Percentiles rank a stretch among this genome's conserved stretches.
phyloP scores from a whole-genome alignment of 2,888 invertebrate species.

The Aethes cnicana region DNA sequence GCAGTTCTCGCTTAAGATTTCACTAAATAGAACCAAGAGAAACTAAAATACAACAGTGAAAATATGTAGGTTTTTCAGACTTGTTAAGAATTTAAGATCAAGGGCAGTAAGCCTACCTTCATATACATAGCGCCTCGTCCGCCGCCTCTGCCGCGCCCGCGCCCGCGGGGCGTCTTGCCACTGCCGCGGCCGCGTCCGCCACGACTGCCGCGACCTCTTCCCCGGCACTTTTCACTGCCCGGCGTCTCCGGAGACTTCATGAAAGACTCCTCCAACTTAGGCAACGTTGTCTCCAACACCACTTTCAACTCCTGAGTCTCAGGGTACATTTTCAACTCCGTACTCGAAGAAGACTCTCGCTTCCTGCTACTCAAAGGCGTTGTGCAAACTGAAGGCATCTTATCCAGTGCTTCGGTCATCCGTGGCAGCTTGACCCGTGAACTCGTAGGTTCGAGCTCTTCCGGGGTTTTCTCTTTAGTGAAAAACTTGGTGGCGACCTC shows the following conservation, averaged over 20 bases:
- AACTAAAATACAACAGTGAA: too few relatives aligned
- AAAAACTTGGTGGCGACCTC: slow-evolving; percentile 44
- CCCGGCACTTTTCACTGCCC: slow-evolving; percentile 38
- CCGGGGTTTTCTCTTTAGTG: slow-evolving; percentile 37
- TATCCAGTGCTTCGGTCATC: slow-evolving; percentile 74
- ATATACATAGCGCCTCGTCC: slow-evolving; percentile 64
- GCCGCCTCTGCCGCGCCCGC: slow-evolving; percentile 69
- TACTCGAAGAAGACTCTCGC: slow-evolving; percentile 45
- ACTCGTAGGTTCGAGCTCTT: slow-evolving; percentile 67
- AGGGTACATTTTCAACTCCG: slow-evolving; percentile 47
- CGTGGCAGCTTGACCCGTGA: slow-evolving; percentile 74
- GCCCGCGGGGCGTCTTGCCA: slow-evolving; percentile 49
- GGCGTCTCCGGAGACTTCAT: slow-evolving; percentile 55
- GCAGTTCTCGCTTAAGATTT: too few relatives aligned
- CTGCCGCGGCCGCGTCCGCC: slow-evolving; percentile 44
- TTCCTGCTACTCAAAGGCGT: slow-evolving; percentile 65
- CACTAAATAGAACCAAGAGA: too few relatives aligned
- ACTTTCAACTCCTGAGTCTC: slow-evolving; percentile 49
- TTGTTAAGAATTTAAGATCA: too few relatives aligned
- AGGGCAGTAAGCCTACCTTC: slow-evolving; percentile 54
- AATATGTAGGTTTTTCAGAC: too few relatives aligned
- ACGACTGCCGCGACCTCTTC: slow-evolving; percentile 45
- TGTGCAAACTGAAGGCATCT: slow-evolving; percentile 59
- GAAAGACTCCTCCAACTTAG: slow-evolving; percentile 51
- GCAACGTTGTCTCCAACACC: slow-evolving; percentile 39